Evolutionary conservation across 37 sponge, comb jelly and placozoan species (phyloP).

Genomic region (Hexactinellida sp.): DNA sequence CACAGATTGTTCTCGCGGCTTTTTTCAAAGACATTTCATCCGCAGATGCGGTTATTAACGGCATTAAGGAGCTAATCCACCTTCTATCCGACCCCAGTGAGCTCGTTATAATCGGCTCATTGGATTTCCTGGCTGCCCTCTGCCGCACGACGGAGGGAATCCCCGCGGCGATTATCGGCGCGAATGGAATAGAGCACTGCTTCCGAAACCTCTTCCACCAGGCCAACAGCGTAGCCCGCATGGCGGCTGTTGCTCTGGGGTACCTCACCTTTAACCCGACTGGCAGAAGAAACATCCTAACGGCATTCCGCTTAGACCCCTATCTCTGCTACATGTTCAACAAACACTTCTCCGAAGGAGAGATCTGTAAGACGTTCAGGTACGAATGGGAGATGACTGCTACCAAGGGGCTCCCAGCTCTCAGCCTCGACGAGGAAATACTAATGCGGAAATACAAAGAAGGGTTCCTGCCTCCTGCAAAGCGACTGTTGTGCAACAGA

Average conservation of each 20-base stretch:
- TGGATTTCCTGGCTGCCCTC: constrained; percentile 23
- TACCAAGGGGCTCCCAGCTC: neutral
- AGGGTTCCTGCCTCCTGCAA: neutral
- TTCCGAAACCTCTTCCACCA: constrained; percentile 17
- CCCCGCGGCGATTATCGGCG: constrained; percentile 18
- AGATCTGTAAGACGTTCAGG: constrained; percentile 31
- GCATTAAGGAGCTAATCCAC: neutral
- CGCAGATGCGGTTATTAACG: neutral
- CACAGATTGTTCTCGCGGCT: neutral
- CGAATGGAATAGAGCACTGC: constrained; percentile 20
- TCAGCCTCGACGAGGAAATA: neutral
- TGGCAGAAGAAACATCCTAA: constrained; percentile 35
- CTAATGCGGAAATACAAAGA: neutral
- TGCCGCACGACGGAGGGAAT: constrained; percentile 22
- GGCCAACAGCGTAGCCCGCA: neutral
- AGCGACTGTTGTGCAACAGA: neutral
- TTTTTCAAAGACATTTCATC: neutral
- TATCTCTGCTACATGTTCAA: constrained; percentile 35
- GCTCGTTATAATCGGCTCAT: neutral
- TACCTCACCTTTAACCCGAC: constrained; percentile 49
- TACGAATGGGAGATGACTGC: constrained; percentile 6
- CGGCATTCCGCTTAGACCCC: constrained; percentile 46
- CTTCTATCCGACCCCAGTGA: neutral
- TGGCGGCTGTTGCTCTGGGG: constrained; percentile 51
- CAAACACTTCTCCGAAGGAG: constrained; percentile 5